Evolutionary conservation across 2,888 invertebrate genomes (phyloP).

Genomic region (Nemotelus pantherinus): DNA sequence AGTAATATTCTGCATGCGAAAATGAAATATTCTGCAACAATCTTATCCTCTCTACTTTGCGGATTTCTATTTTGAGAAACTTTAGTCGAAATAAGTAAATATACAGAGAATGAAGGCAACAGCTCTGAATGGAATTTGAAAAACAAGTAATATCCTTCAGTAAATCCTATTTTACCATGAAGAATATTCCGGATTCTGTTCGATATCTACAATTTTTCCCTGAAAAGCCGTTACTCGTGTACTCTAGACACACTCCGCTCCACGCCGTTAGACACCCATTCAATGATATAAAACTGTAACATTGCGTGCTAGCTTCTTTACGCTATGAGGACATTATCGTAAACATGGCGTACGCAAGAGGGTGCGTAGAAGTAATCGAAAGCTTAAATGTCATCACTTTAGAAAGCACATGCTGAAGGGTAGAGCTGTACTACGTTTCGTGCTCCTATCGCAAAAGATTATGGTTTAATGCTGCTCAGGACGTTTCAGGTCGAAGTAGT

Average conservation of each 20-base stretch:
- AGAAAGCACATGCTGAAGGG: not conserved
- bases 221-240: too few species aligned
- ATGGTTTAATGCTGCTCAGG: not conserved
- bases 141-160: not conserved
- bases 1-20: too few species aligned
- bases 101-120: not conserved
- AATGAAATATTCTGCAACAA: too few species aligned
- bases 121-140: not conserved
- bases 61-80: too few species aligned
- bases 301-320: not conserved
- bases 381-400: conserved; percentile 1
- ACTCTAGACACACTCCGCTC: too few species aligned
- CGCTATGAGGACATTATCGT: not conserved
- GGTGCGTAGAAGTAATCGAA: conserved; percentile 3
- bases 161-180: not conserved
- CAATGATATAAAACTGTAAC: not conserved
- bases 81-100: too few species aligned
- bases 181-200: not conserved
- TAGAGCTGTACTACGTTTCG: not conserved
- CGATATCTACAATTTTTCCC: too few species aligned
- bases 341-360: not conserved
- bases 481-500: not conserved
- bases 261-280: not conserved
- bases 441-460: not conserved
- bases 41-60: too few species aligned